Conservation (phyloP, 2,797 vertebrate species). For the Synaphobranchus kaupii region DNA sequence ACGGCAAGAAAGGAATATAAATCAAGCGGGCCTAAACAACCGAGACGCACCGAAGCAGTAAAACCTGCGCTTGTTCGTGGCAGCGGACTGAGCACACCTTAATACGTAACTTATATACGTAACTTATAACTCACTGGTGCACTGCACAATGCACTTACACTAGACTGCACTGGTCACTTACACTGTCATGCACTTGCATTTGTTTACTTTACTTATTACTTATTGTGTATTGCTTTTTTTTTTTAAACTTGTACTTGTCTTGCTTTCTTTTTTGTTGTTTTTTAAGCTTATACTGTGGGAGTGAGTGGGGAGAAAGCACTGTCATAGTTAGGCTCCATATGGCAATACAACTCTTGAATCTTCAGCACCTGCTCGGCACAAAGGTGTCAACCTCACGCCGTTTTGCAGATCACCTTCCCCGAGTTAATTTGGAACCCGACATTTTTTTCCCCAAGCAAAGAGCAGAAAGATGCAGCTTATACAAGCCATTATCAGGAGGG, state of each 20-base stretch:
- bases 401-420: neutral
- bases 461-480: neutral
- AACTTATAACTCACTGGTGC: neutral
- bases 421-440: neutral
- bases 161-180: neutral
- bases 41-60: neutral
- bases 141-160: neutral
- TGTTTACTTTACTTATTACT: neutral
- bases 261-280: no score
- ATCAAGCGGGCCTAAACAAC: slow-evolving; percentile 51
- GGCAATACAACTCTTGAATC: no score
- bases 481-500: neutral
- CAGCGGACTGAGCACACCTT: no score
- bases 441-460: neutral
- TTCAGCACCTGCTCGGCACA: neutral
- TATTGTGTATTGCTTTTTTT: neutral
- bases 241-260: no score
- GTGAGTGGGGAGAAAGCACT: no score
- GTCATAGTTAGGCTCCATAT: no score
- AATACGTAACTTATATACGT: neutral
- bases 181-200: neutral
- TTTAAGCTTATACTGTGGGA: no score
- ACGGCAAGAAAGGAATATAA: slow-evolving; percentile 50
- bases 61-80: neutral
- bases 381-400: neutral